Evolutionary conservation across 1,140 invertebrate genomes (phyloP).

Genomic region (Dolichoris vasculosae): DNA sequence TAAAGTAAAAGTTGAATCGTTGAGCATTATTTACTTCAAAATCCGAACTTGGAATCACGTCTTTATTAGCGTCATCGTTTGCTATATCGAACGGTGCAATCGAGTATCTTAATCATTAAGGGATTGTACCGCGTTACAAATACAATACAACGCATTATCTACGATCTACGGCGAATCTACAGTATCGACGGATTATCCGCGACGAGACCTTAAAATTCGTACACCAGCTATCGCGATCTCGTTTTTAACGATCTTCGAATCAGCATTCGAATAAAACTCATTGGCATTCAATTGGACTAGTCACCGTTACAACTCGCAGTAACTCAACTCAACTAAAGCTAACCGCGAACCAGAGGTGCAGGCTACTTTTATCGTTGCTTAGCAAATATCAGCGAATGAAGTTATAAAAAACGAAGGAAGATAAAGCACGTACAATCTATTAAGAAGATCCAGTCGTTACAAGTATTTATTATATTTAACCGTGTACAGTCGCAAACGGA

Average conservation of each 20-base stretch:
- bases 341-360: neutral
- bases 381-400: neutral
- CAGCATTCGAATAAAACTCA: neutral
- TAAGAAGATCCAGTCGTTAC: slow-evolving; percentile 70
- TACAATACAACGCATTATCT: neutral
- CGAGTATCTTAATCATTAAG: too few species aligned
- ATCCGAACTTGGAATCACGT: too few species aligned
- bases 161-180: neutral
- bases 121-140: neutral
- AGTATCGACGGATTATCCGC: neutral
- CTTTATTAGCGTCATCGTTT: too few species aligned
- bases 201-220: neutral
- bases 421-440: slow-evolving; percentile 57
- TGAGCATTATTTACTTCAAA: too few species aligned
- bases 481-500: neutral
- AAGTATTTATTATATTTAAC: slow-evolving; percentile 33
- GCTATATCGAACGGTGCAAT: too few species aligned
- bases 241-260: neutral
- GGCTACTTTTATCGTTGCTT: neutral
- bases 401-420: neutral
- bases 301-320: neutral
- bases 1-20: too few species aligned
- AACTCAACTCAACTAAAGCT: neutral
- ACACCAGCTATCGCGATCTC: neutral
- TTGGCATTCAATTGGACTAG: neutral